Percentiles rank a stretch among this genome's conserved stretches.
These are phyloP conservation scores for Melopsittacus undulatus DNA, from an alignment of 2,797 vertebrate genomes.

Conservation along the genomic window DNA sequence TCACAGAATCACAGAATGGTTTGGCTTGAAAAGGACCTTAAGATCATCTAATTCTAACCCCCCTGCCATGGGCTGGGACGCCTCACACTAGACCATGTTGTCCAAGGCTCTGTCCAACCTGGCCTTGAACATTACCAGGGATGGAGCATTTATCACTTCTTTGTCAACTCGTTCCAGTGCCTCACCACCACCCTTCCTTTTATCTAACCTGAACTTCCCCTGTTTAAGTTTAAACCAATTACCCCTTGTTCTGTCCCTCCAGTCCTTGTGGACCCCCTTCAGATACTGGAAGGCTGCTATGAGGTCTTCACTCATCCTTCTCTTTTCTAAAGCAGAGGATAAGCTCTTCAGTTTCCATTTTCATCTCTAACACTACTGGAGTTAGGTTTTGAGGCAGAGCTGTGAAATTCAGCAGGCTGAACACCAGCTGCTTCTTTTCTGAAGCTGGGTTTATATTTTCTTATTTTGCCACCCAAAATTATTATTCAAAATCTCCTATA, in stretches of 20 bases:
- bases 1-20: not conserved
- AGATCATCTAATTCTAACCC: not conserved
- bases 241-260: not conserved
- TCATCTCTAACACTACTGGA: not conserved
- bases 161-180: not conserved
- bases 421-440: not conserved
- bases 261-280: not conserved
- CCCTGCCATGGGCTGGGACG: not conserved
- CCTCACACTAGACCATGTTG: not conserved
- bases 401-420: not conserved
- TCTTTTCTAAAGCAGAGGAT: conserved; percentile 16
- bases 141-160: not conserved
- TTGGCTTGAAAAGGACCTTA: not conserved
- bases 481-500: not conserved
- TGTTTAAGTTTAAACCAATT: not conserved
- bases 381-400: not conserved
- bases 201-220: not conserved
- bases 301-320: not conserved
- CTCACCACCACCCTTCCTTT: not conserved
- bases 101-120: not conserved
- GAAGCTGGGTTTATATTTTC: not conserved
- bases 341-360: conserved; percentile 9
- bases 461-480: not conserved
- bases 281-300: not conserved
- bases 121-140: not conserved